Evolutionary conservation across 2,888 invertebrate species (phyloP).

Genomic region (Hydroisotoma schaefferi): DNA sequence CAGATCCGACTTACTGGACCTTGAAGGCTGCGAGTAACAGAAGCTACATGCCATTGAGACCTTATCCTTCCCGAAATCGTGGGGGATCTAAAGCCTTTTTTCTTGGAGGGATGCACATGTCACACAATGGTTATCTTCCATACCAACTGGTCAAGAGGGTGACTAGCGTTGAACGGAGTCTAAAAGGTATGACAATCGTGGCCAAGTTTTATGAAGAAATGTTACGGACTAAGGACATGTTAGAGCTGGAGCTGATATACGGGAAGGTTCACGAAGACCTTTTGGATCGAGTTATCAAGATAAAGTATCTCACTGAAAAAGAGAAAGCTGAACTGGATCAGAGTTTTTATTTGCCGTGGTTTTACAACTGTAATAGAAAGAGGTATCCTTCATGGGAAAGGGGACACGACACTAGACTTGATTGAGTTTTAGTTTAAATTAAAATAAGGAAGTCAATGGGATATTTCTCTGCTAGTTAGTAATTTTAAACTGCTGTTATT

Average conservation of each 20-base stretch:
- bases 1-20: slow-evolving; percentile 25
- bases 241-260: background rate
- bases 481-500: no score
- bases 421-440: no score
- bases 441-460: no score
- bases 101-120: slow-evolving; percentile 27
- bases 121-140: slow-evolving; percentile 22
- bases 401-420: slow-evolving; percentile 11
- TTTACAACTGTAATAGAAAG: slow-evolving; percentile 21
- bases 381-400: slow-evolving; percentile 21
- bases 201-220: no score
- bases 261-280: background rate
- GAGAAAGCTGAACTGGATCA: no score
- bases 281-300: no score
- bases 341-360: no score
- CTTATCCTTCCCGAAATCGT: slow-evolving; percentile 14
- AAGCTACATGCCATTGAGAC: no score
- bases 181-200: background rate
- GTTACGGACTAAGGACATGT: no score
- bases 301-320: no score
- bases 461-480: no score
- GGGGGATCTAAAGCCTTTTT: slow-evolving; percentile 14
- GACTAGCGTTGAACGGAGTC: slow-evolving; percentile 7
- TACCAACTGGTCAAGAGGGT: slow-evolving; percentile 15
- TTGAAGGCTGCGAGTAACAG: background rate